Evolutionary conservation across 1,140 invertebrate species (phyloP), one percentile per base, ranked within the genome.

Genomic region (Papilio polytes): DNA sequence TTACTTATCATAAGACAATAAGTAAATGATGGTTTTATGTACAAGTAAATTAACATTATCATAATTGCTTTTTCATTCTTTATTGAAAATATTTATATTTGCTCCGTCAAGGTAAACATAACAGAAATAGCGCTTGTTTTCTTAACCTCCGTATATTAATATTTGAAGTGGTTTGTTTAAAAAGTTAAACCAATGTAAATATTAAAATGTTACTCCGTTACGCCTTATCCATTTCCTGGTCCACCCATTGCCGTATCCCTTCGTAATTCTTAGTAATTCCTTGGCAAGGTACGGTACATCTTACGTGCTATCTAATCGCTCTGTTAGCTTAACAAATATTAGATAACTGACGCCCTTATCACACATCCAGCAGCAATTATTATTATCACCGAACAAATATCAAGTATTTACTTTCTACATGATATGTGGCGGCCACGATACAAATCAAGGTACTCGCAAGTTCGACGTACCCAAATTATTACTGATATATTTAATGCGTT

Each of bases 351-450:
- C 82, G 78, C 86, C 84, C 83, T 93, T 91, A 91, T 91, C 91
- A 85, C 78, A 86, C 86, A 90, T 90, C 91, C 92, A 93, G 89
- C 92, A 91, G 92, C 92, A 93, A 93, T 92, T 92, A 93, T 92
- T 92, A 89, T 91, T 93, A 93, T 94, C 92, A 86, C 66, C 88
- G 86, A 90, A 89, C 89, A 83, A 91, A 93, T 88, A 91, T 70
- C 80, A 82, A 78, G 87, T 93, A 93, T 93, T 93, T 93, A 88
- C 89, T 89, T 91, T 89, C 85, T 92, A 81, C 86, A 87, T 88
- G 87, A 91, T 92, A 90, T 87, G 82, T 89, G 87, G 85, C 85
- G 78, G 82, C 88, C 74, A 83, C 82, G 51, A 78, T 70, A 79
- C 59, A 80, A 80, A 82, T 83, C 53, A 83, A 53, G 44, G 44